Evolutionary conservation across 2,888 invertebrate genomes (phyloP).

Genomic region (Cheilosia pagana): DNA sequence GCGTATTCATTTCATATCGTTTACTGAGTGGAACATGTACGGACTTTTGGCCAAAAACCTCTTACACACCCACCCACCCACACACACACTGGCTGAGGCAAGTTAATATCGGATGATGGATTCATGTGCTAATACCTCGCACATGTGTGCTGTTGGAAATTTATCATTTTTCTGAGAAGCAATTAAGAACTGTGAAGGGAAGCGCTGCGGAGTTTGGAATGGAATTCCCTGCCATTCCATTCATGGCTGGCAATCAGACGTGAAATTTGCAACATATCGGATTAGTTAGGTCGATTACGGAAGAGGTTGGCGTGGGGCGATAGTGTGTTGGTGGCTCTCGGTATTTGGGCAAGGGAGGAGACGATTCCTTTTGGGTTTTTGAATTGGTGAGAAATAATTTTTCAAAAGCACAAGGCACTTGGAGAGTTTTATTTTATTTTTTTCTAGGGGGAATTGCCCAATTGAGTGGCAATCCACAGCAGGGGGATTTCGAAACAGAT

Average conservation of each 20-base stretch:
- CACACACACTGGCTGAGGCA: slow-evolving; percentile 49
- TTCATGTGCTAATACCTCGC: slow-evolving; percentile 75
- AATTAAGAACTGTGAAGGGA: slow-evolving; percentile 72
- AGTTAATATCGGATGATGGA: slow-evolving; percentile 75
- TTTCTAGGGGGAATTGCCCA: slow-evolving; percentile 27
- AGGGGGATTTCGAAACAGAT: slow-evolving; percentile 41
- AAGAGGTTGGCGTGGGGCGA: not conserved
- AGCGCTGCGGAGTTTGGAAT: slow-evolving; percentile 35
- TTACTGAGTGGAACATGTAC: slow-evolving; percentile 52
- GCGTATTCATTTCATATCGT: slow-evolving; percentile 73
- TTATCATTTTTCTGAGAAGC: slow-evolving; percentile 74
- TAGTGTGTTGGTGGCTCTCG: not conserved
- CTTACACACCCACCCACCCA: not conserved
- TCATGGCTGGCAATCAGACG: slow-evolving; percentile 68
- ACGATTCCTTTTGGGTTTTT: slow-evolving; percentile 43
- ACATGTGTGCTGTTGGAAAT: slow-evolving; percentile 74
- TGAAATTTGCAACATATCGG: slow-evolving; percentile 76
- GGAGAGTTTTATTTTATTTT: slow-evolving; percentile 5
- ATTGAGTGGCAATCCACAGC: slow-evolving; percentile 57
- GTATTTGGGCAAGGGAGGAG: not conserved
- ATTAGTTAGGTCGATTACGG: slow-evolving; percentile 73
- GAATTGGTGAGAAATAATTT: slow-evolving; percentile 60
- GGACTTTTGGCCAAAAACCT: slow-evolving; percentile 56
- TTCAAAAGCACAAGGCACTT: slow-evolving; percentile 43
- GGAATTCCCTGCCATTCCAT: slow-evolving; percentile 70